Base-by-base conservation (phyloP, 2,113 vertebrate species). In the Salvelinus alpinus region DNA sequence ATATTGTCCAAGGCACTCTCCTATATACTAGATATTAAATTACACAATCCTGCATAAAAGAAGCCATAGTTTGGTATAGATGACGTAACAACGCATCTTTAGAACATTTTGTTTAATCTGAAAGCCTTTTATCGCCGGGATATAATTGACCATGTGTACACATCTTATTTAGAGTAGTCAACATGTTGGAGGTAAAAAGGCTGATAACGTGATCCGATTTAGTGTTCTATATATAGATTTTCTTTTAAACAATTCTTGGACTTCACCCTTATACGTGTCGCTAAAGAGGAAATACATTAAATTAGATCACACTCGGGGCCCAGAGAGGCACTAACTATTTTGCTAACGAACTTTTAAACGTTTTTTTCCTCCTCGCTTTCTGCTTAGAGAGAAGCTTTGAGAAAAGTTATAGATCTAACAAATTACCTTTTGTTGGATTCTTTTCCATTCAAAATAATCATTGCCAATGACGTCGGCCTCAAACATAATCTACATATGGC, bases 21-120 rank as follows among this genome's bases (percentile, higher is more conserved):
- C 93, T 86, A 88, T 93, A 92, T 92, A 94, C 94, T 95, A 95
- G 95, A 95, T 94, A 91, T 93, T 86, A 94, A 94, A 94, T 94
- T 94, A 88, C 91, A 80, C 88, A 88, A 89, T 86, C 89, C 85
- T 84, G 75, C 38, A 89, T 84, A 93, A 92, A 94, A 91, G 91
- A 86, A 78, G 76, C 89, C 90, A 90, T 92, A 92, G 93, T 91
- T 88, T 74, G 81, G 78, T 92, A 89, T 91, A 93, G 92, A 94
- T 85, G 91, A 90, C 88, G 89, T 78, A 86, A 91, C 86, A 87
- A 86, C 84, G 84, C 84, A 82, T 87, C 83, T 91, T 92, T 80
- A 86, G 78, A 88, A 82, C 82, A 87, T 80, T 91, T 90, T 84
- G 86, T 86, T 73, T 76, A 27, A 22, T 66, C 77, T 90, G 88